phyloP scores from a whole-genome alignment of 2,888 invertebrate species.

The Boloria euphrosyne region DNA sequence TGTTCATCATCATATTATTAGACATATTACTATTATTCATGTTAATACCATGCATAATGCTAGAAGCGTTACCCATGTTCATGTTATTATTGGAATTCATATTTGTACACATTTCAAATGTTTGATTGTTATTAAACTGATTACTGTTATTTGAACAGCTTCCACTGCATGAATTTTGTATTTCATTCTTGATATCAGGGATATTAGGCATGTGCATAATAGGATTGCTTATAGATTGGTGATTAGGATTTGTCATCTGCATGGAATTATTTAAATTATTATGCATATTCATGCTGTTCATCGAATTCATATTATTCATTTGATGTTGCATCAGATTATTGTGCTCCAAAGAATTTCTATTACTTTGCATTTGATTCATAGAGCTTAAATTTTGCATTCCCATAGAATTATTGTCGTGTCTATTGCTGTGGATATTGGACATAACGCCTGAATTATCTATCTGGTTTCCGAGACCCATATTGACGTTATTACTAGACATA shows the following conservation, averaged over 20 bases:
- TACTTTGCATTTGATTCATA: slow-evolving; percentile 73
- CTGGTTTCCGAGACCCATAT: slow-evolving; percentile 65
- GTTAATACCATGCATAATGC: slow-evolving; percentile 70
- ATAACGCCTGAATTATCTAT: slow-evolving; percentile 65
- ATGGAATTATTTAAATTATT: slow-evolving; percentile 65
- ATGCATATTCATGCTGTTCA: slow-evolving; percentile 73
- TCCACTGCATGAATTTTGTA: slow-evolving; percentile 72
- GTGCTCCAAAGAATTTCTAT: slow-evolving; percentile 70
- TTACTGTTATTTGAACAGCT: slow-evolving; percentile 68
- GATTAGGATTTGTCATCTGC: slow-evolving; percentile 68
- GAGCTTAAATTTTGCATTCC: slow-evolving; percentile 69
- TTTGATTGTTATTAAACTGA: slow-evolving; percentile 65
- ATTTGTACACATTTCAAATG: slow-evolving; percentile 72
- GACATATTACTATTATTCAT: slow-evolving; percentile 65
- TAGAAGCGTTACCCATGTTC: slow-evolving; percentile 59
- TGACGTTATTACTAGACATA: slow-evolving; percentile 62
- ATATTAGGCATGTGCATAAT: slow-evolving; percentile 75
- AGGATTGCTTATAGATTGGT: slow-evolving; percentile 67
- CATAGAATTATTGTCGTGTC: slow-evolving; percentile 71
- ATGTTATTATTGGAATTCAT: slow-evolving; percentile 64
- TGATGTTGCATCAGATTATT: slow-evolving; percentile 73
- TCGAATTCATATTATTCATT: slow-evolving; percentile 64
- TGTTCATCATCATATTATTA: slow-evolving; percentile 72
- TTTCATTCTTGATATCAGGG: slow-evolving; percentile 77
- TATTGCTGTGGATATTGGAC: slow-evolving; percentile 65